Conservation (phyloP, 2,113 vertebrate genomes). For the Pipa parva region DNA sequence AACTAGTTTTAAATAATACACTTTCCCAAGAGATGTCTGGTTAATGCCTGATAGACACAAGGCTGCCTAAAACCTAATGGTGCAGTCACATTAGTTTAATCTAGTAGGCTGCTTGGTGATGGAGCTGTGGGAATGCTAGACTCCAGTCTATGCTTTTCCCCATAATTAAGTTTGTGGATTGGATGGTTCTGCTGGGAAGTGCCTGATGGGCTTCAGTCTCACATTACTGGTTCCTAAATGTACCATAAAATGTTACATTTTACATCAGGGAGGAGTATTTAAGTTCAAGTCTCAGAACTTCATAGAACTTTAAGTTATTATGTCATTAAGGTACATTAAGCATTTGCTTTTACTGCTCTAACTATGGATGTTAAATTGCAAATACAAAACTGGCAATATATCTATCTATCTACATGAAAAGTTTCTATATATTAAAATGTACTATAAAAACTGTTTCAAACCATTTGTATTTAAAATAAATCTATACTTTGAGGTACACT, state of each 20-base stretch:
- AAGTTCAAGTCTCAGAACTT: not conserved
- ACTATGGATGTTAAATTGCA: not conserved
- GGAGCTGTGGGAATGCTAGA: constrained; percentile 19
- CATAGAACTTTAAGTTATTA: not conserved
- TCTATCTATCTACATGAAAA: too few species aligned
- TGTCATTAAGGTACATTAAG: not conserved
- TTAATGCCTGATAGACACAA: not conserved
- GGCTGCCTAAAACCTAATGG: not conserved
- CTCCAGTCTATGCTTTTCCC: not conserved
- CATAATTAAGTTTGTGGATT: not conserved
- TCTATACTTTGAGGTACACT: too few species aligned
- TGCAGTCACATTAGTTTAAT: not conserved
- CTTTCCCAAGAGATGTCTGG: not conserved
- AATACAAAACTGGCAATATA: not conserved
- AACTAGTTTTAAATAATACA: not conserved
- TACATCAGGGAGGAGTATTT: not conserved
- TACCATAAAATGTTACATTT: constrained; percentile 24
- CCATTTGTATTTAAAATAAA: too few species aligned
- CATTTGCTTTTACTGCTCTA: not conserved
- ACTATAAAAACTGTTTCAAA: too few species aligned
- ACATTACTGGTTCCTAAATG: constrained; percentile 15
- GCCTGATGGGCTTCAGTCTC: constrained; percentile 13
- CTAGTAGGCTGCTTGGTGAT: not conserved
- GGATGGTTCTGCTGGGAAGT: constrained; percentile 30
- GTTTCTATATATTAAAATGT: too few species aligned